Percentiles rank a stretch among this genome's conserved stretches.
phyloP scores from a whole-genome alignment of 1,140 invertebrate genomes.

The Drosophila aff. region DNA sequence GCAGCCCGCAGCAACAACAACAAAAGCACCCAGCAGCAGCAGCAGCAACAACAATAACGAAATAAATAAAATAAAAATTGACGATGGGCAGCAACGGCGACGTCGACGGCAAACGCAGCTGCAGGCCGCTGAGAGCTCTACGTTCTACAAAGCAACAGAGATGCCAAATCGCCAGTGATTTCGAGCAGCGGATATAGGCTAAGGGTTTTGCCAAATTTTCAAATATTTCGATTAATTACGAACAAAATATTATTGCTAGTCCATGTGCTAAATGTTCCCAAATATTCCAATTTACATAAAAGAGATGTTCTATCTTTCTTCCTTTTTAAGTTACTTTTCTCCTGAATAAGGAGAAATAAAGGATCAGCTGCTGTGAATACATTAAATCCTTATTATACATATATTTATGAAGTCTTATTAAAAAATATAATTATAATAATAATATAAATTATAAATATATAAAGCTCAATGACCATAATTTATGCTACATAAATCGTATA shows the following conservation, averaged over 20 bases:
- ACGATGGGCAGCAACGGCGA: constrained; percentile 50
- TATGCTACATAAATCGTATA: too few relatives aligned
- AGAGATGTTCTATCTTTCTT: background rate
- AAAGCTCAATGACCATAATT: too few relatives aligned
- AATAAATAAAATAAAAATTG: constrained; percentile 56
- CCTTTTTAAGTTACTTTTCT: too few relatives aligned
- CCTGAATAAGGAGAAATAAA: too few relatives aligned
- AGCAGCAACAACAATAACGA: constrained; percentile 17
- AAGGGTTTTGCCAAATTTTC: background rate
- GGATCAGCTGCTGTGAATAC: background rate
- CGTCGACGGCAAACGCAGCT: constrained; percentile 48
- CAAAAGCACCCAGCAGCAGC: constrained; percentile 34
- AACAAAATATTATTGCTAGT: too few relatives aligned
- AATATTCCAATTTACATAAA: too few relatives aligned
- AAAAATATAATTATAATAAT: too few relatives aligned
- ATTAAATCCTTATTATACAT: too few relatives aligned
- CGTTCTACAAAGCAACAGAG: constrained; percentile 42
- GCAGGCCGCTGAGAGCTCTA: constrained; percentile 31
- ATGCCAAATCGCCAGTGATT: constrained; percentile 20
- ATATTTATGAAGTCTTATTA: too few relatives aligned
- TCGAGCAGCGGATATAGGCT: background rate
- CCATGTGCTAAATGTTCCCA: too few relatives aligned
- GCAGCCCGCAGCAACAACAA: constrained; percentile 20
- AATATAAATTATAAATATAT: too few relatives aligned
- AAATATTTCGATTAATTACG: background rate